Percentiles rank a stretch among this genome's conserved stretches.
Evolutionary conservation across 2,797 vertebrate species (phyloP).

Genomic region (Sebastiscus albofasciatus): DNA sequence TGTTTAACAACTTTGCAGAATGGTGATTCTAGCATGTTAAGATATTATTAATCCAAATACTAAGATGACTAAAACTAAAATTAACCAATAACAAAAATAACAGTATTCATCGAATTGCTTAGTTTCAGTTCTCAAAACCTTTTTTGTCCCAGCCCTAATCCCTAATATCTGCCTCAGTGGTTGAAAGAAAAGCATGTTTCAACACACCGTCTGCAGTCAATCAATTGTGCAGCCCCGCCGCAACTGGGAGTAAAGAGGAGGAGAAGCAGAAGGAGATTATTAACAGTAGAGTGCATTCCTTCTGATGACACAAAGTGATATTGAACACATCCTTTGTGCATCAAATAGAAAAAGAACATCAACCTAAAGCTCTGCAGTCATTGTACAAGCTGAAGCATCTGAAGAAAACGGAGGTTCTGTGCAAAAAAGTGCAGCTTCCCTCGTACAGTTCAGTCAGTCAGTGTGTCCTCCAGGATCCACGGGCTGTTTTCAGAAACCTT

Average conservation of each 20-base stretch:
- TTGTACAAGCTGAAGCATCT: conserved; percentile 24
- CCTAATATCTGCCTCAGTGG: background rate
- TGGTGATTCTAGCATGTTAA: too few species aligned
- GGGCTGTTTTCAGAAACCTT: conserved; percentile 1
- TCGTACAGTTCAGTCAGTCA: conserved; percentile 19
- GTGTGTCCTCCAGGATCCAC: conserved; percentile 19
- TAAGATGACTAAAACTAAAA: background rate
- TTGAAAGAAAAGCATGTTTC: background rate
- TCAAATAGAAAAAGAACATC: conserved; percentile 26
- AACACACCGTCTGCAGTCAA: background rate
- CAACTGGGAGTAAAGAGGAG: background rate
- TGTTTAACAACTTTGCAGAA: too few species aligned
- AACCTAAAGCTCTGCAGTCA: conserved; percentile 39
- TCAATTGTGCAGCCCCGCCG: conserved; percentile 1
- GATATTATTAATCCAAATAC: background rate
- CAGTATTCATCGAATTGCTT: background rate
- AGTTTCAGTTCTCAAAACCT: background rate
- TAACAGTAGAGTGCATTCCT: conserved; percentile 44
- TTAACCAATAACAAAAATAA: background rate
- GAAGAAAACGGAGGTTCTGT: conserved; percentile 66
- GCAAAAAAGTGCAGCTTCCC: conserved; percentile 75
- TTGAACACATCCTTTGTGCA: conserved; percentile 42
- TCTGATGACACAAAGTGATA: conserved; percentile 47
- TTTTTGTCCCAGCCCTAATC: background rate
- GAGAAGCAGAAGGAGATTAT: conserved; percentile 3